Evolutionary conservation across 2,888 invertebrate genomes (phyloP), one percentile per base, ranked within the genome.

Genomic region (Calameuta pallipes): DNA sequence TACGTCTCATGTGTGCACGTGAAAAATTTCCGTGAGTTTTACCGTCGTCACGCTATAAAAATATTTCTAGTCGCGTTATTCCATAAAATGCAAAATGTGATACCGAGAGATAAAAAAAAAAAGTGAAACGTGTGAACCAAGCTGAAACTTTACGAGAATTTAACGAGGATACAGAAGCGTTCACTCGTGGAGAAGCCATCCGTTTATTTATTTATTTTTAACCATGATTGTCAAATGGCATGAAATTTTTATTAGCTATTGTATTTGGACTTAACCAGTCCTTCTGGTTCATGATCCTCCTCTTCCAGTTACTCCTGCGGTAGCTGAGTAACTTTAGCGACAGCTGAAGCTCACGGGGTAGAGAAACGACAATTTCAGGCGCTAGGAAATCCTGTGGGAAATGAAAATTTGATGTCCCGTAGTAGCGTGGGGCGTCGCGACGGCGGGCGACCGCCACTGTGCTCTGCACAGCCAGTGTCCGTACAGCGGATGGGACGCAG

Each of bases 21-120:
- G 30, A 76, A 34, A 75, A 30, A 35, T n/a, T 36, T 41, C 69
- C 13, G 69, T 56, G 56, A 23, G 23, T 9, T 73, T 76, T 75
- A 33, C 41, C 76, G 69, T 79, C 75, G 77, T 77, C 75, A 23
- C 23, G 56, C 23, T 23, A 56, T 56, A 15, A 56, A 56, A 56
- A 56, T 56, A 56, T 9, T 56, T 56, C 23, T 6, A 6, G 56
- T 56, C 56, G 56, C 56, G 56, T 2, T 0, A 6, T 15, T 23
- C 15, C 56, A 23, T 56, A 15, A 56, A 56, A 56, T 23, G 56
- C 4, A 56, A 56, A 56, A 56, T 23, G 23, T 23, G 56, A 56
- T 23, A 23, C 15, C 23, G 23, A 9, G 15, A 56, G 56, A 36
- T 36, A 12, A 12, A 36, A 12, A 33, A 36, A 36, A 23, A 23